Evolutionary conservation across 2,888 invertebrate genomes (phyloP).

Genomic region (Cheilosia urbana): DNA sequence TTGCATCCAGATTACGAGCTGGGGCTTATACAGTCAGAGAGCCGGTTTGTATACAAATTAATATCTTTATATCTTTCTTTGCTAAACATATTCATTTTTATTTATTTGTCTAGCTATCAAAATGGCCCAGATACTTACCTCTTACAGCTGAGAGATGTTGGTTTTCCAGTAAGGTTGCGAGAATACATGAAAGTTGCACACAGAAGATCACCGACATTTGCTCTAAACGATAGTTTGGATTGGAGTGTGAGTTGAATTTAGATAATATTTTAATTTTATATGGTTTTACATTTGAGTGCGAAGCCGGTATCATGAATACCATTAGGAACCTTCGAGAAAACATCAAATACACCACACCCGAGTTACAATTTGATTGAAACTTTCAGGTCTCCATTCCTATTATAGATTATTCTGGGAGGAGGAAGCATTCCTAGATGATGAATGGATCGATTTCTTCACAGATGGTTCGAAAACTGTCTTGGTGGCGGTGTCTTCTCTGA

Average conservation of each 20-base stretch:
- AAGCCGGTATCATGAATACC: too few relatives aligned
- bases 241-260: conserved; percentile 87
- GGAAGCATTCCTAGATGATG: too few relatives aligned
- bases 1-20: conserved; percentile 94
- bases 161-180: conserved; percentile 96
- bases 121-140: conserved; percentile 98
- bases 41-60: conserved; percentile 88
- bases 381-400: too few relatives aligned
- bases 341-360: too few relatives aligned
- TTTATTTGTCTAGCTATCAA: conserved; percentile 90
- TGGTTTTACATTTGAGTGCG: background rate
- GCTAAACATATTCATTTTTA: background rate
- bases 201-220: conserved; percentile 89
- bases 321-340: too few relatives aligned
- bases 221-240: conserved; percentile 89
- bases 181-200: conserved; percentile 98
- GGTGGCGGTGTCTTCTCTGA: too few relatives aligned
- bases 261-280: background rate
- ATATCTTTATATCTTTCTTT: too few relatives aligned
- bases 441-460: too few relatives aligned
- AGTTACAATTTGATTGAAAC: too few relatives aligned
- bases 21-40: conserved; percentile 91
- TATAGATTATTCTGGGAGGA: too few relatives aligned
- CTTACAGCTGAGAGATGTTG: conserved; percentile 95
- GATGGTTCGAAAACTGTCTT: too few relatives aligned